A percentile compares a stretch with the other conserved stretches of the same genome.
These are phyloP conservation scores for Slavum lentiscoides DNA, from an alignment of 2,888 invertebrate species.

Conservation along the genomic window DNA sequence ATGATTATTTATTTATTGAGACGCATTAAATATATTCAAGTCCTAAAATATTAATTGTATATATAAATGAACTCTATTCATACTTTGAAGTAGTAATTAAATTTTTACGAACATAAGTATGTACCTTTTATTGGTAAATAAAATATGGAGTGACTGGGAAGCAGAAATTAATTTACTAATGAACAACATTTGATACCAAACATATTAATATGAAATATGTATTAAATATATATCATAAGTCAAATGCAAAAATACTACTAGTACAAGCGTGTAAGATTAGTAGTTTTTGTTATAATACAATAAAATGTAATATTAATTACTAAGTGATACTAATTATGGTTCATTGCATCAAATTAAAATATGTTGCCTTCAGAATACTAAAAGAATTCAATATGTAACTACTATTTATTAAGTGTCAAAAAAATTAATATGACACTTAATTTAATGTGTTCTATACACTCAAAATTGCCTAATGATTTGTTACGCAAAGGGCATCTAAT, in stretches of 20 bases:
- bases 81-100: neutral
- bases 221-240: neutral
- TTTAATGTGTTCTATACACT: neutral
- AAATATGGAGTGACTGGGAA: too few species aligned
- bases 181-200: neutral
- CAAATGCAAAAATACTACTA: neutral
- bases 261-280: neutral
- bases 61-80: neutral
- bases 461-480: neutral
- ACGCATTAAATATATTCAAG: neutral
- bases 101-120: neutral
- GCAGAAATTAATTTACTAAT: neutral
- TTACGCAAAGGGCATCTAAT: neutral
- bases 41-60: slow-evolving; percentile 2
- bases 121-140: too few species aligned
- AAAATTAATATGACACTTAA: neutral
- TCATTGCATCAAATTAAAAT: too few species aligned
- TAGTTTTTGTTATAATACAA: neutral
- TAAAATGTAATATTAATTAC: too few species aligned
- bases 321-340: too few species aligned
- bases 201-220: too few species aligned
- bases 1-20: slow-evolving; percentile 53
- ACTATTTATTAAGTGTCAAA: neutral
- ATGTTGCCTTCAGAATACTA: too few species aligned
- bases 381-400: neutral